Conservation (phyloP, 2,888 invertebrate species). For the Rugalucina vietnamica region DNA sequence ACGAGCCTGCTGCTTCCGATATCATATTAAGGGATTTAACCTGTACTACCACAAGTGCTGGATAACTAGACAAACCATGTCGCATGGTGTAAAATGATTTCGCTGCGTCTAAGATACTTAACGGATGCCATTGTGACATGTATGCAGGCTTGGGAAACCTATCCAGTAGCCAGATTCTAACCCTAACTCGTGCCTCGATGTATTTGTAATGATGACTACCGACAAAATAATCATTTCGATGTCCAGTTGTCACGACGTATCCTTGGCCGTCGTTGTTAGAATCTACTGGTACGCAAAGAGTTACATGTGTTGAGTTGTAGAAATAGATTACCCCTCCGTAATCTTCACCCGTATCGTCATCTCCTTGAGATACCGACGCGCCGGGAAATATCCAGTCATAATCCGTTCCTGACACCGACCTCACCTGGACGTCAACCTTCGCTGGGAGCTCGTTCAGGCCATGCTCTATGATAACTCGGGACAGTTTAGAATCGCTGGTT, state of each 20-base stretch:
- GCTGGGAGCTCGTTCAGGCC: slow-evolving; percentile 32
- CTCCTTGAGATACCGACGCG: slow-evolving; percentile 30
- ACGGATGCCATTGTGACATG: not conserved
- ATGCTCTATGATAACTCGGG: slow-evolving; percentile 13
- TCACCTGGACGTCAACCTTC: slow-evolving; percentile 49
- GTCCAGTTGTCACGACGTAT: slow-evolving; percentile 34
- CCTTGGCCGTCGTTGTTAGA: slow-evolving; percentile 20
- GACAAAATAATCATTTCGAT: not conserved
- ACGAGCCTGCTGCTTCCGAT: not conserved
- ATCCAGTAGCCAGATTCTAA: not conserved
- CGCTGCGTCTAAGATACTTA: not conserved
- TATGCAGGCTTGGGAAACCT: not conserved
- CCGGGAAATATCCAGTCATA: slow-evolving; percentile 50
- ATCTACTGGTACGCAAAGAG: slow-evolving; percentile 27
- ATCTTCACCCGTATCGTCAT: slow-evolving; percentile 23
- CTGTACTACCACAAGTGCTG: not conserved
- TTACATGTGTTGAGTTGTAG: slow-evolving; percentile 40
- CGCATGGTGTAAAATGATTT: not conserved
- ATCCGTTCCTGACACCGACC: slow-evolving; percentile 33
- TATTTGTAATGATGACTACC: not conserved
- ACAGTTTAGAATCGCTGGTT: not conserved
- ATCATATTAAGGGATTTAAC: not conserved
- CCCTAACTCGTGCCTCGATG: not conserved
- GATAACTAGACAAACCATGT: not conserved
- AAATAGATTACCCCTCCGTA: slow-evolving; percentile 52